Percentiles rank a stretch among this genome's conserved stretches.
Evolutionary conservation across 2,113 vertebrate genomes (phyloP).

Genomic region (Pituophis catenifer): DNA sequence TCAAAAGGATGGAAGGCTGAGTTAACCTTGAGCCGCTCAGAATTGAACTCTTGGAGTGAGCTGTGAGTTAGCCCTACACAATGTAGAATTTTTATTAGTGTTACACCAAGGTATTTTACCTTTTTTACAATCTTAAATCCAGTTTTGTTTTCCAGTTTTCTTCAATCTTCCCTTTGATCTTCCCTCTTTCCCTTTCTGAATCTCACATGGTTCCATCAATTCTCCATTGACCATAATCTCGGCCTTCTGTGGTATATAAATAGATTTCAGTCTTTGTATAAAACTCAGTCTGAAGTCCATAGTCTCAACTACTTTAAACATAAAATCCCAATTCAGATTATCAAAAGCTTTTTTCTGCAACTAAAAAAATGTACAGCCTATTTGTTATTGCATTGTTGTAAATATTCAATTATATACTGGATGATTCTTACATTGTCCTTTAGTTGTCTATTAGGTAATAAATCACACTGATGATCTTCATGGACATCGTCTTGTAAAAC

Average conservation of each 20-base stretch:
- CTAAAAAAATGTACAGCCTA: background rate
- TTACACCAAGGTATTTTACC: background rate
- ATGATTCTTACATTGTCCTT: background rate
- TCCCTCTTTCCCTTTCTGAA: background rate
- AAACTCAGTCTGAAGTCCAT: background rate
- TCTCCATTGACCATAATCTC: background rate
- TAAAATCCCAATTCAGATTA: background rate
- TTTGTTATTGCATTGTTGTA: background rate
- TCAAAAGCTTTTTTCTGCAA: background rate
- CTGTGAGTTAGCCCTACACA: background rate
- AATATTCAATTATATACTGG: background rate
- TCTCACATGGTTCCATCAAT: background rate
- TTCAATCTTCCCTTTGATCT: background rate
- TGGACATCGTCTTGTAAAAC: background rate
- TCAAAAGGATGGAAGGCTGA: too few species aligned
- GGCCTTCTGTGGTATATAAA: background rate
- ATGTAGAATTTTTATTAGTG: background rate
- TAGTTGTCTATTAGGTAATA: background rate
- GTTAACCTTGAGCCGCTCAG: too few species aligned
- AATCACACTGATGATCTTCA: background rate
- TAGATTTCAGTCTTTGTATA: background rate
- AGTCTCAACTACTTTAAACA: background rate
- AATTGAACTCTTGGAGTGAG: too few species aligned
- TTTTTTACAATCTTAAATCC: background rate
- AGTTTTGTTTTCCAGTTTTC: background rate